Evolutionary conservation across 2,113 vertebrate species (phyloP).

Genomic region (Oriolus oriolus): DNA sequence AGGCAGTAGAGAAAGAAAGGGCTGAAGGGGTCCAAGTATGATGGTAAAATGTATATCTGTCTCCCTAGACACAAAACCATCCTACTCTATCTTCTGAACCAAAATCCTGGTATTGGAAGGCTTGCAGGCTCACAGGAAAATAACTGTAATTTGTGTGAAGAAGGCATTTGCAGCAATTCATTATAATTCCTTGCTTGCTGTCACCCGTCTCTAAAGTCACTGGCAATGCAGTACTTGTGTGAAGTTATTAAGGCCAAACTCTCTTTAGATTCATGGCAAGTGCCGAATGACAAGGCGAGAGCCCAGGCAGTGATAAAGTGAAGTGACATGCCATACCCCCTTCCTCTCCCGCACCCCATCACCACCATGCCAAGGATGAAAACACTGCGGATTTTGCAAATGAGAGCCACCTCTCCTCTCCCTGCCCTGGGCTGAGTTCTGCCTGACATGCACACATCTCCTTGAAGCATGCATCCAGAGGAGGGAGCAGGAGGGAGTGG

Average conservation of each 20-base stretch:
- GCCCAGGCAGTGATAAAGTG: conserved; percentile 56
- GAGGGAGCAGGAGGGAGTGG: background rate
- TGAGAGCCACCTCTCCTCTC: background rate
- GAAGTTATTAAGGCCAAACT: conserved; percentile 69
- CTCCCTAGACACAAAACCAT: background rate
- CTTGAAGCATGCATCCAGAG: background rate
- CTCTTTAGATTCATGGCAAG: conserved; percentile 64
- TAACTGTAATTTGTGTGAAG: conserved; percentile 62
- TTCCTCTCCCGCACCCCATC: conserved; percentile 18
- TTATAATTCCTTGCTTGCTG: conserved; percentile 66
- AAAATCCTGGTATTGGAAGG: conserved; percentile 24
- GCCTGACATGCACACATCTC: background rate
- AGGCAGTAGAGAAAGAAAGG: background rate
- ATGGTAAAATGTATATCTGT: background rate
- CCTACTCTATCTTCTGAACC: background rate
- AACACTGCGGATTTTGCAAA: conserved; percentile 33
- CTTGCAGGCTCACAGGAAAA: conserved; percentile 43
- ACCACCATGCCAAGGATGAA: conserved; percentile 17
- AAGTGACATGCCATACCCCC: conserved; percentile 43
- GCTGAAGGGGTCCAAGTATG: background rate
- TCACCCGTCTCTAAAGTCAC: conserved; percentile 64
- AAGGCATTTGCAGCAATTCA: conserved; percentile 61
- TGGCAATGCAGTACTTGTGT: conserved; percentile 51
- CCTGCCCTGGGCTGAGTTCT: background rate
- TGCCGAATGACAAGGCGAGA: conserved; percentile 47